A percentile compares a stretch with the other conserved stretches of the same genome.
These are phyloP conservation scores for Oncorhynchus masou DNA, from an alignment of 2,113 vertebrate genomes.

Conservation along the genomic window DNA sequence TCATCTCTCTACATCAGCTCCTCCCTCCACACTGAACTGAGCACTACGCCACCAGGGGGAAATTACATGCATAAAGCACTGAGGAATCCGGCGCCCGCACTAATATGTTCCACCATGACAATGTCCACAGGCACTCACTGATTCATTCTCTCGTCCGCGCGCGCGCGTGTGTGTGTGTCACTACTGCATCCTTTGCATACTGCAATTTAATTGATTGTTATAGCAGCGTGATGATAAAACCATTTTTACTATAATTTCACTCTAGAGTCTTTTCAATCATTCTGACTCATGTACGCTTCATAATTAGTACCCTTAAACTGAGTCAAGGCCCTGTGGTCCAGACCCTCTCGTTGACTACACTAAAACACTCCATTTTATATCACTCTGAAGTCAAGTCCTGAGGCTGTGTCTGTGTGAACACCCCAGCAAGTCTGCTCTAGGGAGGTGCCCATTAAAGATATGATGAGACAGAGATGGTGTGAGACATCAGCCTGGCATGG, in stretches of 20 bases:
- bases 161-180: not conserved
- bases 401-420: not conserved
- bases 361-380: no score
- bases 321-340: no score
- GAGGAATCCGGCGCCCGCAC: conserved; percentile 32
- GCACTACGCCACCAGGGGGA: conserved; percentile 49
- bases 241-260: conserved; percentile 49
- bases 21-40: conserved; percentile 37
- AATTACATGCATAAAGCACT: conserved; percentile 64
- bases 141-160: conserved; percentile 56
- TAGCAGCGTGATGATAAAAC: conserved; percentile 63
- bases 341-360: no score
- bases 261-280: conserved; percentile 52
- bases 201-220: conserved; percentile 71
- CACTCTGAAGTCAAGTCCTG: not conserved
- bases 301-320: no score
- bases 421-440: not conserved
- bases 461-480: conserved; percentile 3
- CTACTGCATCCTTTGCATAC: conserved; percentile 54
- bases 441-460: not conserved
- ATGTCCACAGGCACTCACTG: conserved; percentile 67
- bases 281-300: not conserved
- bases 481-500: not conserved
- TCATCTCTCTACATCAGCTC: conserved; percentile 60
- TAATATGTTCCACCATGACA: conserved; percentile 64